Percentiles rank a stretch among this genome's conserved stretches.
These are phyloP conservation scores for Trichechus manatus DNA, from an alignment of 2,113 vertebrate genomes.

Conservation along the genomic window DNA sequence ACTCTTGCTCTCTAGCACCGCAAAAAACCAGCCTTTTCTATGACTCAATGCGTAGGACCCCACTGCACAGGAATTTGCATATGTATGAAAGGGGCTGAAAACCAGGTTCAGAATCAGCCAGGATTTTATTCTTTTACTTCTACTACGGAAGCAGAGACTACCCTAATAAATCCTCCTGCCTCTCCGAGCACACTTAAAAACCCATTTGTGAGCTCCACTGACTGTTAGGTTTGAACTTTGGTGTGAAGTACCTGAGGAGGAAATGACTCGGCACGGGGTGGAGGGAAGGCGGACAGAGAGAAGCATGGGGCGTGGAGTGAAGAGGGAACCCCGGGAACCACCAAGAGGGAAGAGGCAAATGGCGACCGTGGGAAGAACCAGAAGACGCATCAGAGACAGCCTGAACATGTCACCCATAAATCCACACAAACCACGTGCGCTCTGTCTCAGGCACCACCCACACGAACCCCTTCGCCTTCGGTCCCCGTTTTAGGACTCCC, in stretches of 20 bases:
- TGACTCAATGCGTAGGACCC: slow-evolving; percentile 53
- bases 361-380: fast-evolving
- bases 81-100: slow-evolving; percentile 73
- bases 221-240: slow-evolving; percentile 81
- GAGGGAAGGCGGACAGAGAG: neutral
- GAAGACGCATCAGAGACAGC: neutral
- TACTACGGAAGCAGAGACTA: slow-evolving; percentile 68
- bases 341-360: neutral
- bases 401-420: neutral
- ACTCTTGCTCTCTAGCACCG: slow-evolving; percentile 68
- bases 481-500: neutral
- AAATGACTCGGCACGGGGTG: neutral
- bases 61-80: slow-evolving; percentile 69
- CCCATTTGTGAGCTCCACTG: slow-evolving; percentile 81
- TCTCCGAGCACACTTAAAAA: slow-evolving; percentile 74
- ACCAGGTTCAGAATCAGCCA: slow-evolving; percentile 71
- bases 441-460: neutral
- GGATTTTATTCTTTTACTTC: slow-evolving; percentile 78
- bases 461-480: neutral
- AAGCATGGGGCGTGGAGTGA: neutral
- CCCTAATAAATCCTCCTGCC: slow-evolving; percentile 78
- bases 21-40: slow-evolving; percentile 73
- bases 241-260: slow-evolving; percentile 67
- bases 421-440: fast-evolving
- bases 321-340: neutral